Evolutionary conservation across 2,888 invertebrate genomes (phyloP).

Genomic region (Drosophila tanythrix): DNA sequence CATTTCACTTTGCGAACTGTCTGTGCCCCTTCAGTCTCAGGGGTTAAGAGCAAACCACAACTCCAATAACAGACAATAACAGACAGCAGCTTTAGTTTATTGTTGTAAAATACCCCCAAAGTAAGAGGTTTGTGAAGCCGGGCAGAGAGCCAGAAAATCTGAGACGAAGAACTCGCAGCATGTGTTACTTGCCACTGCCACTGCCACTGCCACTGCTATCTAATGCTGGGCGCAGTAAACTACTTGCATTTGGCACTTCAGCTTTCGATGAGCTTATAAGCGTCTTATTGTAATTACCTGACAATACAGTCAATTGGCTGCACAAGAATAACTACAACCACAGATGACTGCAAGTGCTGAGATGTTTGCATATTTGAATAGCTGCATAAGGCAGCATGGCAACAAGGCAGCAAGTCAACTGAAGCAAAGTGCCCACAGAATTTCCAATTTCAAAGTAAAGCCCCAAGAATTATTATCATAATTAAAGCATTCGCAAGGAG

Average conservation of each 20-base stretch:
- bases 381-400: slow-evolving; percentile 20
- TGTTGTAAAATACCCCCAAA: slow-evolving; percentile 37
- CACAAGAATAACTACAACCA: slow-evolving; percentile 16
- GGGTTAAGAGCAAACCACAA: not conserved
- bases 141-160: not conserved
- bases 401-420: slow-evolving; percentile 26
- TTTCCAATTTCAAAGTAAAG: slow-evolving; percentile 56
- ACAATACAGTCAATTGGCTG: slow-evolving; percentile 68
- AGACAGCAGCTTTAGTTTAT: slow-evolving; percentile 58
- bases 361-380: slow-evolving; percentile 66
- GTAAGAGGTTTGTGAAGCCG: not conserved
- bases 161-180: not conserved
- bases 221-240: slow-evolving; percentile 7
- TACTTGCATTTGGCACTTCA: slow-evolving; percentile 62
- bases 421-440: slow-evolving; percentile 51
- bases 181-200: not conserved
- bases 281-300: slow-evolving; percentile 79
- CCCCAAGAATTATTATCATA: slow-evolving; percentile 76
- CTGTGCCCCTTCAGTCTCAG: slow-evolving; percentile 2
- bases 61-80: not conserved
- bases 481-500: slow-evolving; percentile 61
- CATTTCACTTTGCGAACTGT: slow-evolving; percentile 6
- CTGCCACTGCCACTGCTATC: slow-evolving; percentile 1
- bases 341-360: slow-evolving; percentile 49
- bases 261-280: slow-evolving; percentile 73